Conservation (phyloP, 23 tunicate genomes). For the Phallusia fumigata region DNA sequence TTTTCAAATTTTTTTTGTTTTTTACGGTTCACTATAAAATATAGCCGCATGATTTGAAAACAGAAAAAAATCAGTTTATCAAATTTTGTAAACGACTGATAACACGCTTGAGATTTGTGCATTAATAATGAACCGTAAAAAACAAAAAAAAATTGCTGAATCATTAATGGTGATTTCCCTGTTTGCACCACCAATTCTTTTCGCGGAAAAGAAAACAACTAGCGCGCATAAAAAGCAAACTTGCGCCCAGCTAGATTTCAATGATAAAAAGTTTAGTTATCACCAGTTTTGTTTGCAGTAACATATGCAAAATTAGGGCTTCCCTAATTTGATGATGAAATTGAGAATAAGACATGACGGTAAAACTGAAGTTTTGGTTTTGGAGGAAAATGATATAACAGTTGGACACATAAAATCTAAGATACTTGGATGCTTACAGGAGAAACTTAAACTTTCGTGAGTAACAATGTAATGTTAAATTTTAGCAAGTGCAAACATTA, state of each 20-base stretch:
- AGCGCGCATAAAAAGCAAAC: no score
- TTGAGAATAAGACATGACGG: conserved; percentile 38
- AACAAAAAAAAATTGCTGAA: not conserved
- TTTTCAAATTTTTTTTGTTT: no score
- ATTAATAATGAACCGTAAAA: no score
- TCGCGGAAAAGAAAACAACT: no score
- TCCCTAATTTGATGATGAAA: conserved; percentile 21
- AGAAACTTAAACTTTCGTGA: conserved; percentile 23
- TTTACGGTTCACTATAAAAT: no score
- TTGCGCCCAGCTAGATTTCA: no score
- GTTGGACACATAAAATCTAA: conserved; percentile 18
- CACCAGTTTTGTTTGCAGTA: not conserved
- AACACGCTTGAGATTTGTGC: no score
- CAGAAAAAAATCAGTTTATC: no score
- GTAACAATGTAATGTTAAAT: not conserved
- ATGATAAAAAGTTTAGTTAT: not conserved
- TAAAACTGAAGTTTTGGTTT: conserved; percentile 27
- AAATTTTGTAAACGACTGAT: no score
- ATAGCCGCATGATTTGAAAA: no score
- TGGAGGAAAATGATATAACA: conserved; percentile 31
- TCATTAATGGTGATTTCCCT: not conserved
- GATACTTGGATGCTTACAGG: not conserved
- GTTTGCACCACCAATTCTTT: no score
- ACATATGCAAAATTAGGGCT: not conserved
- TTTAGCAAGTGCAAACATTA: not conserved